Conservation (phyloP, 2,113 vertebrate species). For the Heteronetta atricapilla region DNA sequence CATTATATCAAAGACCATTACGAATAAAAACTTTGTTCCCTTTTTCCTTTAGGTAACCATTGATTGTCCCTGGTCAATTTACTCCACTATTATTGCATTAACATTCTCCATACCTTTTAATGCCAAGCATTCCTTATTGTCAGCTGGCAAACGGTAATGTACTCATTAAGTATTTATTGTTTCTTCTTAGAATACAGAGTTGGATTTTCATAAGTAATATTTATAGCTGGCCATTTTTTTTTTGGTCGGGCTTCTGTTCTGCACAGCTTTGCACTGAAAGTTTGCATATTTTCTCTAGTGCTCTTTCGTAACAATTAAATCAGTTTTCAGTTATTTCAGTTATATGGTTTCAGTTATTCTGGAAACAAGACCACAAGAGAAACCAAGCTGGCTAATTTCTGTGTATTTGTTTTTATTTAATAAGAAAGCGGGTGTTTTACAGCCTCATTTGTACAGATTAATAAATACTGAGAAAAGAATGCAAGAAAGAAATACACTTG, state of each 20-base stretch:
- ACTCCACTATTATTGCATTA: constrained; percentile 93
- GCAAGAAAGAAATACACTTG: background rate
- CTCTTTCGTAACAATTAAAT: background rate
- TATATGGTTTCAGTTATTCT: background rate
- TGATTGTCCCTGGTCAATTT: constrained; percentile 98
- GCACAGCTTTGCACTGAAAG: background rate
- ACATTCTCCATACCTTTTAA: constrained; percentile 95
- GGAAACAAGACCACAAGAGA: background rate
- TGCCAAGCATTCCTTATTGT: constrained; percentile 90
- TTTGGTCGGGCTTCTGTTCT: background rate
- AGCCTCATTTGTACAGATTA: background rate
- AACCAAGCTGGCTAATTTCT: background rate
- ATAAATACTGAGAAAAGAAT: background rate
- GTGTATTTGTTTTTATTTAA: background rate
- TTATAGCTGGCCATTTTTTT: background rate
- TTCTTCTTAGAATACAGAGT: background rate
- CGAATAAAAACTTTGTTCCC: background rate
- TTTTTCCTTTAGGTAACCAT: constrained; percentile 87
- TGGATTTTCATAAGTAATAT: background rate
- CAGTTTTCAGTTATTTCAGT: background rate
- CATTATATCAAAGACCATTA: background rate
- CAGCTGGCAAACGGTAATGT: constrained; percentile 89
- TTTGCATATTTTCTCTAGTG: background rate
- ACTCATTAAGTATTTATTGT: constrained; percentile 6
- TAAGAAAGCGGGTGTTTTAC: background rate